Conservation (phyloP, 2,797 vertebrate genomes). For the Erethizon dorsatum region DNA sequence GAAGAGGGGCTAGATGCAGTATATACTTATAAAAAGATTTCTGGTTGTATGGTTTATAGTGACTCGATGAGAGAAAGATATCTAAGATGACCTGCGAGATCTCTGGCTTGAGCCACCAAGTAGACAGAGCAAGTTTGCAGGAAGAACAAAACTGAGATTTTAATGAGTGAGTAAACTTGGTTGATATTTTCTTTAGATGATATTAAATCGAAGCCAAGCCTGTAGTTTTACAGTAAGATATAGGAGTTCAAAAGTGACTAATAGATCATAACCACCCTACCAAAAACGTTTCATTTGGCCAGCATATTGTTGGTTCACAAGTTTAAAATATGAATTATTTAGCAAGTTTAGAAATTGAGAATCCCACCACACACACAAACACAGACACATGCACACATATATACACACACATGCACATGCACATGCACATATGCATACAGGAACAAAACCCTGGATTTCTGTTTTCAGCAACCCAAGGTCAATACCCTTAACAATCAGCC, state of each 20-base stretch:
- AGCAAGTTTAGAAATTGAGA: conserved; percentile 12
- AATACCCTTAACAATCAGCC: neutral
- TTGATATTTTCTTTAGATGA: neutral
- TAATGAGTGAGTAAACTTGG: neutral
- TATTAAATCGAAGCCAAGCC: neutral
- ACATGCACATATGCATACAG: neutral
- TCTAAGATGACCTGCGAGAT: neutral
- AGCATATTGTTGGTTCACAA: neutral
- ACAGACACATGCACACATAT: no score
- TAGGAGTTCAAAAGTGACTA: conserved; percentile 21
- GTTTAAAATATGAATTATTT: neutral
- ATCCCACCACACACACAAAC: neutral
- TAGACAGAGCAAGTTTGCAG: neutral
- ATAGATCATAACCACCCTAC: neutral
- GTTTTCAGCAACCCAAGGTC: neutral
- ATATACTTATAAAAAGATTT: neutral
- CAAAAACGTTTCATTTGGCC: neutral
- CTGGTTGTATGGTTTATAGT: neutral
- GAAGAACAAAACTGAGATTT: neutral
- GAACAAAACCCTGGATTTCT: neutral
- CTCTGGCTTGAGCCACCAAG: neutral
- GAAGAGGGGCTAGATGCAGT: neutral
- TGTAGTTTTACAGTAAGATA: conserved; percentile 7
- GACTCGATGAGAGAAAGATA: neutral
- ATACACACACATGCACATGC: neutral